Percentiles rank a stretch among this genome's conserved stretches.
phyloP scores from a whole-genome alignment of 2,888 invertebrate species.

The Deroplatys truncata region DNA sequence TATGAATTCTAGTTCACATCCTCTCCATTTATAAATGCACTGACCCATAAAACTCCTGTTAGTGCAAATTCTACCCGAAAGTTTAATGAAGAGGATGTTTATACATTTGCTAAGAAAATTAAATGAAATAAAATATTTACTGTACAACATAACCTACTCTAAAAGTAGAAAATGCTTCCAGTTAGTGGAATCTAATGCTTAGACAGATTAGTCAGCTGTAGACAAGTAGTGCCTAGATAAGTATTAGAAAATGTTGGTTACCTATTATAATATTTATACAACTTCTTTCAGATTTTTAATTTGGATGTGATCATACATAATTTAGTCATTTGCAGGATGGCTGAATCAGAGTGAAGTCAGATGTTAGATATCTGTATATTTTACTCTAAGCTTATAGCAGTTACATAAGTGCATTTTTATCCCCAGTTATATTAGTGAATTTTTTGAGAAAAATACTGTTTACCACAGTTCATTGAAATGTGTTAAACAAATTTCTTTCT shows the following conservation, averaged over 20 bases:
- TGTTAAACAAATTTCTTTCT: neutral
- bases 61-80: neutral
- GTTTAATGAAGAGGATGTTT: neutral
- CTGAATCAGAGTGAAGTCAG: neutral
- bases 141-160: neutral
- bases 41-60: neutral
- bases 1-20: neutral
- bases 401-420: neutral
- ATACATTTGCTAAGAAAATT: neutral
- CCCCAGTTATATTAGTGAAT: neutral
- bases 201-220: neutral
- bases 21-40: neutral
- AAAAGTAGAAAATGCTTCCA: neutral
- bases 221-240: neutral
- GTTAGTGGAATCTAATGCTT: neutral
- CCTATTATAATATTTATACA: neutral
- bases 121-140: neutral
- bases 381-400: neutral
- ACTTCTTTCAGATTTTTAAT: neutral
- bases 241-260: neutral
- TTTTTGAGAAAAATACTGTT: neutral
- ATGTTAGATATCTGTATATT: neutral
- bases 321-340: neutral
- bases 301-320: neutral
- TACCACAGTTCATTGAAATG: neutral